Evolutionary conservation across 2,888 invertebrate genomes (phyloP).

Genomic region (Clostera curtula): DNA sequence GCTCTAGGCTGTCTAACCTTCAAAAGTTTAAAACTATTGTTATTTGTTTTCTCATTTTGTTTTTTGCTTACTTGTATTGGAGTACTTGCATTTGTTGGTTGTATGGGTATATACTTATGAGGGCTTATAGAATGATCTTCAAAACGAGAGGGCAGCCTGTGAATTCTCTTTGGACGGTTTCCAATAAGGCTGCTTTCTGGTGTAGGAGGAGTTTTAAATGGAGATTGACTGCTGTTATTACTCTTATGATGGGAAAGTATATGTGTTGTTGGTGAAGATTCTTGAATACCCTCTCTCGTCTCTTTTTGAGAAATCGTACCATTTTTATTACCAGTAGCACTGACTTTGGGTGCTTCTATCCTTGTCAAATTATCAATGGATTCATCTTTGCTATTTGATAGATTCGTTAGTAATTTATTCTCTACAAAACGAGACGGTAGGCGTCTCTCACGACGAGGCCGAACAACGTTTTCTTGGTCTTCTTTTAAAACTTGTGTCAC

Average conservation of each 20-base stretch:
- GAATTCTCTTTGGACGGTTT: conserved; percentile 46
- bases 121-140: conserved; percentile 54
- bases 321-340: conserved; percentile 10
- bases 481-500: conserved; percentile 6
- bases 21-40: background rate
- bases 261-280: no score
- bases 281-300: no score
- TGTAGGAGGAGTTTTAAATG: conserved; percentile 36
- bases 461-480: conserved; percentile 10
- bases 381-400: conserved; percentile 29
- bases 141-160: conserved; percentile 50
- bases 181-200: conserved; percentile 34
- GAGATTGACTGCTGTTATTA: no score
- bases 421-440: conserved; percentile 42
- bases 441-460: conserved; percentile 41
- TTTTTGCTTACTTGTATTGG: conserved; percentile 33
- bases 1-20: conserved; percentile 3
- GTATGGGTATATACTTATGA: conserved; percentile 41
- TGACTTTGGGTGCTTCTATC: background rate
- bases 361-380: conserved; percentile 4
- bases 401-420: conserved; percentile 29
- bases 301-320: no score
- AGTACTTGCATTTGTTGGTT: conserved; percentile 52
- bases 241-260: no score
- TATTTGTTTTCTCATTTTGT: conserved; percentile 2